Conservation (phyloP, 2,113 vertebrate genomes). For the Tenebrosternarchus preto region DNA sequence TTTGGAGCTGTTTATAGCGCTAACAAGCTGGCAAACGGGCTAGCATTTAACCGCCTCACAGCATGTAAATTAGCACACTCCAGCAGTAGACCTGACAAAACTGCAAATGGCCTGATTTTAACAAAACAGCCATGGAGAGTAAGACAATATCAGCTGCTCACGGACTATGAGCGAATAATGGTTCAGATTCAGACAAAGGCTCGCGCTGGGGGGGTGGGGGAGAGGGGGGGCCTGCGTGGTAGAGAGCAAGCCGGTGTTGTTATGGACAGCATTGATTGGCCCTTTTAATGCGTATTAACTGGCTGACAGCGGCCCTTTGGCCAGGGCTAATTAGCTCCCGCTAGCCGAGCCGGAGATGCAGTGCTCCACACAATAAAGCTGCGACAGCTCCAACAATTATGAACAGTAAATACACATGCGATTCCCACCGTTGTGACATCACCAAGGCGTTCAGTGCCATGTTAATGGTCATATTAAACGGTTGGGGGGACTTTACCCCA, state of each 20-base stretch:
- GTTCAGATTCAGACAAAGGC: slow-evolving; percentile 32
- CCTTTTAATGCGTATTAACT: slow-evolving; percentile 59
- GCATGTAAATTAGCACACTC: slow-evolving; percentile 47
- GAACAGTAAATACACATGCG: slow-evolving; percentile 46
- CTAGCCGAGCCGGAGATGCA: slow-evolving; percentile 41
- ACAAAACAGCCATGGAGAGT: slow-evolving; percentile 21
- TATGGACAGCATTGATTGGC: slow-evolving; percentile 44
- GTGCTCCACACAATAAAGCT: slow-evolving; percentile 44
- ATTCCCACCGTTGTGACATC: slow-evolving; percentile 26
- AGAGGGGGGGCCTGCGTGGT: background rate
- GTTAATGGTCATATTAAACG: slow-evolving; percentile 27
- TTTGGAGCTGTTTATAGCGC: slow-evolving; percentile 40
- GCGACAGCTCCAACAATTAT: slow-evolving; percentile 43
- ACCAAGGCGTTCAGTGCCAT: slow-evolving; percentile 39
- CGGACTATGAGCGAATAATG: slow-evolving; percentile 25
- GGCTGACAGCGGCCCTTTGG: slow-evolving; percentile 50
- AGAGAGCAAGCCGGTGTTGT: slow-evolving; percentile 19
- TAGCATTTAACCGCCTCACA: slow-evolving; percentile 39
- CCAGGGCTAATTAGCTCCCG: slow-evolving; percentile 49
- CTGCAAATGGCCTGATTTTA: slow-evolving; percentile 29
- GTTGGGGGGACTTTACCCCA: no score
- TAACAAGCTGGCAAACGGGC: slow-evolving; percentile 46
- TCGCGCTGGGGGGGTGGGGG: background rate
- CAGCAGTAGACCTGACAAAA: slow-evolving; percentile 39
- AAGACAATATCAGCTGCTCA: slow-evolving; percentile 17